Evolutionary conservation across 2,797 vertebrate genomes (phyloP).

Genomic region (Rhinoraja longicauda): DNA sequence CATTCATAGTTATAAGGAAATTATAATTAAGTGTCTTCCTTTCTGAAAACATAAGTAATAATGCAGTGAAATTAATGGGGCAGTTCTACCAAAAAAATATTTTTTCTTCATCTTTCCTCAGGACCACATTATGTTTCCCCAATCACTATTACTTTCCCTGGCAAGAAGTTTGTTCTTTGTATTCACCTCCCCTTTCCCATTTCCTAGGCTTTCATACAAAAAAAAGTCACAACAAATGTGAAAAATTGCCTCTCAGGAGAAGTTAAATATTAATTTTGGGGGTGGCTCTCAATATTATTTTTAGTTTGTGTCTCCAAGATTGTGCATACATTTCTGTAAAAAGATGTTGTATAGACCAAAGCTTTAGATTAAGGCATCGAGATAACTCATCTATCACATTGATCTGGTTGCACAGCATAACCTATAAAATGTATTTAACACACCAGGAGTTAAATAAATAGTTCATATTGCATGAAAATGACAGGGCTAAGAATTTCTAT

Average conservation of each 20-base stretch:
- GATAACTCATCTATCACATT: neutral
- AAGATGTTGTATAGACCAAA: neutral
- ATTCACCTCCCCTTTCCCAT: neutral
- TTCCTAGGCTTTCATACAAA: neutral
- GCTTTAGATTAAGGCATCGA: neutral
- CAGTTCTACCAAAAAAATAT: neutral
- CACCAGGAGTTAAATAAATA: neutral
- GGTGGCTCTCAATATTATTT: neutral
- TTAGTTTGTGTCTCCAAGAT: neutral
- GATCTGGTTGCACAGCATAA: neutral
- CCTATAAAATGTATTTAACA: neutral
- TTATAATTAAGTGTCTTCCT: too few species aligned
- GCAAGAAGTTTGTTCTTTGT: neutral
- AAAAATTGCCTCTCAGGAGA: neutral
- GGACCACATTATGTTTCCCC: neutral
- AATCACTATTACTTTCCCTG: neutral
- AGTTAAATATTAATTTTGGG: neutral
- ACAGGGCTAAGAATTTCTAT: neutral
- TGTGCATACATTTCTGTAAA: neutral
- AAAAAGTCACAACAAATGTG: neutral
- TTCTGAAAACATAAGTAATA: too few species aligned
- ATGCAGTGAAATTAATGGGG: neutral
- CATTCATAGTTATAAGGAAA: neutral
- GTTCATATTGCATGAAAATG: slow-evolving; percentile 11
- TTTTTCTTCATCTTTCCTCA: neutral